Conservation (phyloP, 2,888 invertebrate genomes). For the Ypsolopha sequella region DNA sequence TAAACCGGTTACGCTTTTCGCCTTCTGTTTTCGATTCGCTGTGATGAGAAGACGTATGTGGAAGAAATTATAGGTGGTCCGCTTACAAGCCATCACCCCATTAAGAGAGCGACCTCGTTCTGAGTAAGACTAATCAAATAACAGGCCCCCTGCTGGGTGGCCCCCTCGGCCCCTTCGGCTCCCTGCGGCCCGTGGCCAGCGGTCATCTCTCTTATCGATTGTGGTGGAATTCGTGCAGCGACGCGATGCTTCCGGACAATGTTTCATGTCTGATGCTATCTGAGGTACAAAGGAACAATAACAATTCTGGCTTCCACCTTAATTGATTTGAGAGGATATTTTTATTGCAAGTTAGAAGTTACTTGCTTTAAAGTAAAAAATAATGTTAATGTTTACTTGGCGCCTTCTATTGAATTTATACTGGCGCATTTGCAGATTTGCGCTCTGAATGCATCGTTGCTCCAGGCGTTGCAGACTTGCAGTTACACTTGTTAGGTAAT, state of each 20-base stretch:
- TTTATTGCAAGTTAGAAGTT: too few species aligned
- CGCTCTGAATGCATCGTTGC: too few species aligned
- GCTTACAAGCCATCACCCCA: slow-evolving; percentile 68
- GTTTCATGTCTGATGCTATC: not conserved
- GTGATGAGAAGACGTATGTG: slow-evolving; percentile 9
- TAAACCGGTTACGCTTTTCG: slow-evolving; percentile 29
- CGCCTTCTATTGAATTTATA: too few species aligned
- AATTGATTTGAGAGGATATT: too few species aligned
- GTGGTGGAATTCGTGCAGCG: slow-evolving; percentile 70
- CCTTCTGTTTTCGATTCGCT: slow-evolving; percentile 19
- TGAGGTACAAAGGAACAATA: too few species aligned
- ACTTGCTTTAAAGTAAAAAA: too few species aligned
- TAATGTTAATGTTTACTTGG: too few species aligned
- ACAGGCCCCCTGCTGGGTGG: slow-evolving; percentile 53
- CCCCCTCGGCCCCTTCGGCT: slow-evolving; percentile 39
- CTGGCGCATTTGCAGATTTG: too few species aligned
- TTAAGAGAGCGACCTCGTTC: slow-evolving; percentile 69
- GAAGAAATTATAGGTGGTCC: slow-evolving; percentile 63
- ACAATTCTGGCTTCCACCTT: too few species aligned
- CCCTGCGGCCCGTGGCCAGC: slow-evolving; percentile 56
- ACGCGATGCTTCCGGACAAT: slow-evolving; percentile 64
- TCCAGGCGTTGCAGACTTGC: too few species aligned
- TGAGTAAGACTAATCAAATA: slow-evolving; percentile 73
- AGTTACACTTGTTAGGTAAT: too few species aligned
- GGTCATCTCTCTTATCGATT: slow-evolving; percentile 71